These are phyloP conservation scores for Heteromormyrus szaboi DNA, from an alignment of 2,797 vertebrate genomes.

Conservation along the genomic window DNA sequence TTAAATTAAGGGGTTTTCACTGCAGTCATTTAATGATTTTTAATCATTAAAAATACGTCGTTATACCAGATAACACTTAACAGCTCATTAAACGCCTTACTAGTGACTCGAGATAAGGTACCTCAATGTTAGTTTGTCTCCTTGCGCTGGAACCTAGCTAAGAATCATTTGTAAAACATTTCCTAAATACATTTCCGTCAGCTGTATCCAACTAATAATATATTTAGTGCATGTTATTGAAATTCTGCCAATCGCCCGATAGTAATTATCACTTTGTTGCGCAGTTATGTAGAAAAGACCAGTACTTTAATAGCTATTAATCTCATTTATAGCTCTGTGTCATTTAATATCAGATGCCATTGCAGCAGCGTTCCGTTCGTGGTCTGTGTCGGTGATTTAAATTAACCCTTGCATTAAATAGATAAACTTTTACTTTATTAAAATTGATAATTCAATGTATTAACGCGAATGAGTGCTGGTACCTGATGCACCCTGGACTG, in stretches of 20 bases:
- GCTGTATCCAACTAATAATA: background rate
- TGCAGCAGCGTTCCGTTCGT: background rate
- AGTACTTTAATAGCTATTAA: background rate
- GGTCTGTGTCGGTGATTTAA: background rate
- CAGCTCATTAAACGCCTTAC: background rate
- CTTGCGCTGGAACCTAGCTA: background rate
- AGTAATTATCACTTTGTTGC: background rate
- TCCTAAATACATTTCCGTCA: background rate
- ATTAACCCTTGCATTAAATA: background rate
- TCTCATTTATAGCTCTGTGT: background rate
- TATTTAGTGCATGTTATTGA: background rate
- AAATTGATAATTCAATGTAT: background rate
- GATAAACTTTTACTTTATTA: background rate
- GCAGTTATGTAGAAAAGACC: background rate
- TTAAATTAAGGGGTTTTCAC: background rate
- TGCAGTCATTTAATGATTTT: background rate
- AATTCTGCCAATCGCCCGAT: background rate
- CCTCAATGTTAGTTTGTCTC: background rate
- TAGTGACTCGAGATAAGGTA: background rate
- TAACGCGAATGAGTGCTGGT: background rate
- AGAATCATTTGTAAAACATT: background rate
- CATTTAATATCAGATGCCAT: background rate
- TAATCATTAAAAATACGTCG: background rate
- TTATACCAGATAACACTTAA: background rate
- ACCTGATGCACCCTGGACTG: background rate